These are phyloP conservation scores for Athetis lepigone DNA, from an alignment of 2,888 invertebrate genomes.

Conservation along the genomic window DNA sequence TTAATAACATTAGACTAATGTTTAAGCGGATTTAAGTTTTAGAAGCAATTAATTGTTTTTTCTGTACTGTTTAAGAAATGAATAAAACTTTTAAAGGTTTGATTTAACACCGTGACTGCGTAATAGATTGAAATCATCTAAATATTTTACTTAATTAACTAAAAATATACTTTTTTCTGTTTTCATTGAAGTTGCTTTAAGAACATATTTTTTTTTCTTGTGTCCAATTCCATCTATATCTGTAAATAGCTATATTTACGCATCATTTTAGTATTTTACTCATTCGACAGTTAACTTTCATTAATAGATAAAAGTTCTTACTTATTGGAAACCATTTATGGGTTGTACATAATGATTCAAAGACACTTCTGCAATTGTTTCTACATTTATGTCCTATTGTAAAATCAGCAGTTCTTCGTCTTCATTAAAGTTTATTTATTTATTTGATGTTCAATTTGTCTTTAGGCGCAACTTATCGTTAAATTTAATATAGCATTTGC, in stretches of 20 bases:
- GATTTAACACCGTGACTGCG: too few relatives aligned
- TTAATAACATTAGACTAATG: slow-evolving; percentile 21
- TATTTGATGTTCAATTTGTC: not conserved
- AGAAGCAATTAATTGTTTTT: slow-evolving; percentile 10
- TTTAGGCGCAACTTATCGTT: slow-evolving; percentile 3
- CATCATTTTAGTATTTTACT: not conserved
- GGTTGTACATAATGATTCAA: slow-evolving; percentile 3
- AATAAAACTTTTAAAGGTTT: too few relatives aligned
- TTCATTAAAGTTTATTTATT: not conserved
- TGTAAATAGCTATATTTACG: not conserved
- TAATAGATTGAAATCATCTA: too few relatives aligned
- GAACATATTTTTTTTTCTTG: not conserved
- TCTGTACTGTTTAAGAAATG: slow-evolving; percentile 6
- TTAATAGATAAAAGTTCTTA: not conserved
- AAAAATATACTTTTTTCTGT: not conserved
- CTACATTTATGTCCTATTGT: slow-evolving; percentile 37
- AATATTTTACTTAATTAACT: not conserved
- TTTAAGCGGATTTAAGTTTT: slow-evolving; percentile 3
- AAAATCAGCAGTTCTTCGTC: slow-evolving; percentile 1
- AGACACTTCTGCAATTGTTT: slow-evolving; percentile 15
- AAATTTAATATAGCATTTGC: not conserved
- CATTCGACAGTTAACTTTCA: not conserved
- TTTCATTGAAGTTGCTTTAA: not conserved
- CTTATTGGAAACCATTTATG: not conserved
- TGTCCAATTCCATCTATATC: not conserved